A percentile compares a stretch with the other conserved stretches of the same genome.
Evolutionary conservation across 2,113 vertebrate genomes (phyloP).

Genomic region (Varanus salvator): DNA sequence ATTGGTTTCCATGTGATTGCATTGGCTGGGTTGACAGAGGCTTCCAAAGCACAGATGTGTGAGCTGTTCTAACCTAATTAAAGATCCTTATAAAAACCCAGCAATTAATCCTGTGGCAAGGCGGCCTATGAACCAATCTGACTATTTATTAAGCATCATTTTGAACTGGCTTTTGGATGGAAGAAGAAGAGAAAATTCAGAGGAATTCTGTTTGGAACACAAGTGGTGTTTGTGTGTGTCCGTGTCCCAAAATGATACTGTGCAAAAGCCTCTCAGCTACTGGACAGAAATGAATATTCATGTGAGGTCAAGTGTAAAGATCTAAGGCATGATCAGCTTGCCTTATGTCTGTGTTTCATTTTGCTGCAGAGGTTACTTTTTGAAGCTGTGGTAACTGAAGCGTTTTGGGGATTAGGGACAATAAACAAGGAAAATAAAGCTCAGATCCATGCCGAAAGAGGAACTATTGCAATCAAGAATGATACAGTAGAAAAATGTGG

Average conservation of each 20-base stretch:
- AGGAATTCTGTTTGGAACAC: constrained; percentile 49
- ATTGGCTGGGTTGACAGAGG: constrained; percentile 71
- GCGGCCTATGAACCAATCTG: constrained; percentile 51
- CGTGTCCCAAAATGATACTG: constrained; percentile 17
- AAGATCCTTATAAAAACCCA: constrained; percentile 64
- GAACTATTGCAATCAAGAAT: constrained; percentile 2
- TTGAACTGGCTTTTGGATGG: constrained; percentile 31
- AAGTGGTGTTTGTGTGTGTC: neutral
- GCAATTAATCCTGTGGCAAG: constrained; percentile 61
- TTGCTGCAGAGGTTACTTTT: constrained; percentile 53
- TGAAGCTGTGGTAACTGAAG: constrained; percentile 45
- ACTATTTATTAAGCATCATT: constrained; percentile 30
- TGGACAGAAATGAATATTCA: constrained; percentile 68
- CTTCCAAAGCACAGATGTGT: constrained; percentile 58
- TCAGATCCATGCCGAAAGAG: constrained; percentile 20
- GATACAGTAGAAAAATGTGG: neutral
- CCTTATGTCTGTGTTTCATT: constrained; percentile 52
- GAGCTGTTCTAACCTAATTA: constrained; percentile 77
- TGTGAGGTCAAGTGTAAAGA: constrained; percentile 69
- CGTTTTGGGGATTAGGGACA: constrained; percentile 39
- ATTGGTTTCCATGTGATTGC: constrained; percentile 73
- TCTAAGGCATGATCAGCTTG: constrained; percentile 42
- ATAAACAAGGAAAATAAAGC: constrained; percentile 25
- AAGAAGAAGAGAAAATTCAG: constrained; percentile 41
- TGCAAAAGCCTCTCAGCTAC: constrained; percentile 58